Percentiles rank a stretch among this genome's conserved stretches.
Conservation (phyloP, 2,888 invertebrate genomes). For the Selenia dentaria region DNA sequence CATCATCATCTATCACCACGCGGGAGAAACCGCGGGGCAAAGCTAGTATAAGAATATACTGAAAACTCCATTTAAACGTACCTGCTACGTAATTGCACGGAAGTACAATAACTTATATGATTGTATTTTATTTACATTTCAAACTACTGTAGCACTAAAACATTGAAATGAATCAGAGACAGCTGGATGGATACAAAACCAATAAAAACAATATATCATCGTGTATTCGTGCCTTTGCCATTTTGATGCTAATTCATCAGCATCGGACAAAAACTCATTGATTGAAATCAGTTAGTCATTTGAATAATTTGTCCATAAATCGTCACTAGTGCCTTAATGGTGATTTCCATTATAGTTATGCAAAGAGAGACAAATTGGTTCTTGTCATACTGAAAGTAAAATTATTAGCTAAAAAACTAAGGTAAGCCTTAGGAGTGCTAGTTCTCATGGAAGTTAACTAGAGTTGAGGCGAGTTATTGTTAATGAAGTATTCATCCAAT, state of each 20-base stretch:
- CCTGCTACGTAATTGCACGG: too few relatives aligned
- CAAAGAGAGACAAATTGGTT: constrained; percentile 42
- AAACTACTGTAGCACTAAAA: too few relatives aligned
- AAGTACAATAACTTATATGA: too few relatives aligned
- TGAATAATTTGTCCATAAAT: constrained; percentile 72
- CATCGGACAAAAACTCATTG: constrained; percentile 55
- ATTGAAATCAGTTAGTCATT: constrained; percentile 62
- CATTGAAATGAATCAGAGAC: constrained; percentile 27
- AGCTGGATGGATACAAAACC: constrained; percentile 44
- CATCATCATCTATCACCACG: too few relatives aligned
- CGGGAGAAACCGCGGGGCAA: too few relatives aligned
- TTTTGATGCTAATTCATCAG: constrained; percentile 64
- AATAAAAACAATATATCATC: constrained; percentile 48
- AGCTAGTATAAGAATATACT: too few relatives aligned
- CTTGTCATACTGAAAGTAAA: constrained; percentile 5
- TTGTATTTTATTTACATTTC: too few relatives aligned
- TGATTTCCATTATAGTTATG: constrained; percentile 50
- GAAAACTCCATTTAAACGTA: too few relatives aligned
- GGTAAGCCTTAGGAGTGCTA: too few relatives aligned
- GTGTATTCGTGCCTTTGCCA: constrained; percentile 49
- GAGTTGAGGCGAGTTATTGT: too few relatives aligned
- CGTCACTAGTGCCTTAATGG: constrained; percentile 54
- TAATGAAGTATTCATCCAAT: too few relatives aligned
- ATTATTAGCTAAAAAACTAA: neutral
- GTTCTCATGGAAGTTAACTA: too few relatives aligned